These are phyloP conservation scores for Helobdella robusta DNA, from an alignment of 2,888 invertebrate species.

Conservation along the genomic window DNA sequence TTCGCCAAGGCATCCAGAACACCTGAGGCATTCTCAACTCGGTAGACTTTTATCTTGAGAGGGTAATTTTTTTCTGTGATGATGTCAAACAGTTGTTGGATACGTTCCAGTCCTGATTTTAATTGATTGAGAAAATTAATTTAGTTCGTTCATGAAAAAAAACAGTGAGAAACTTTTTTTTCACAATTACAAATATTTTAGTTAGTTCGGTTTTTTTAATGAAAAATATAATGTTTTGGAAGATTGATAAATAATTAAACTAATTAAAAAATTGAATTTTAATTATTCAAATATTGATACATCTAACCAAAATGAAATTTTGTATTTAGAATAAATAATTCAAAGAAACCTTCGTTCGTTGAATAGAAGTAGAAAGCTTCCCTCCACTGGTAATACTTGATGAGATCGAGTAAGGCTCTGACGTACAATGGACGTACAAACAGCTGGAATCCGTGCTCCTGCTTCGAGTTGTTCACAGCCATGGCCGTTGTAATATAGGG, in stretches of 20 bases:
- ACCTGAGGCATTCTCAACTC: conserved; percentile 35
- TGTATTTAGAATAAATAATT: no score
- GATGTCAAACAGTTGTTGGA: conserved; percentile 85
- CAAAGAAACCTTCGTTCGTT: conserved; percentile 60
- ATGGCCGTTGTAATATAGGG: conserved; percentile 43
- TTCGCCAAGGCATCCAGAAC: conserved; percentile 35
- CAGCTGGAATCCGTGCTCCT: conserved; percentile 39
- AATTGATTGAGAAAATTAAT: no score
- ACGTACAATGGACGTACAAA: conserved; percentile 86
- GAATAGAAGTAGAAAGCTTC: conserved; percentile 81
- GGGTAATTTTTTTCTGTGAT: conserved; percentile 66
- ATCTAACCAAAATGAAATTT: no score
- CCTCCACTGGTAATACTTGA: conserved; percentile 80
- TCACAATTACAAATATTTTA: no score
- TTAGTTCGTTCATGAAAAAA: no score
- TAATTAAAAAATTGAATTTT: no score
- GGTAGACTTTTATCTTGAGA: conserved; percentile 35
- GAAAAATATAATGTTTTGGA: no score
- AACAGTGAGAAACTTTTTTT: no score
- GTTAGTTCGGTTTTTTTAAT: no score
- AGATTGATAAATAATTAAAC: no score
- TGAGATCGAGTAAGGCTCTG: conserved; percentile 85
- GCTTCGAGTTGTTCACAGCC: conserved; percentile 36
- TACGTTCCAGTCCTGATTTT: conserved; percentile 76
- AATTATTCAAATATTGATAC: no score